Conservation (phyloP, 2,888 invertebrate species). For the Orgyia antiqua region DNA sequence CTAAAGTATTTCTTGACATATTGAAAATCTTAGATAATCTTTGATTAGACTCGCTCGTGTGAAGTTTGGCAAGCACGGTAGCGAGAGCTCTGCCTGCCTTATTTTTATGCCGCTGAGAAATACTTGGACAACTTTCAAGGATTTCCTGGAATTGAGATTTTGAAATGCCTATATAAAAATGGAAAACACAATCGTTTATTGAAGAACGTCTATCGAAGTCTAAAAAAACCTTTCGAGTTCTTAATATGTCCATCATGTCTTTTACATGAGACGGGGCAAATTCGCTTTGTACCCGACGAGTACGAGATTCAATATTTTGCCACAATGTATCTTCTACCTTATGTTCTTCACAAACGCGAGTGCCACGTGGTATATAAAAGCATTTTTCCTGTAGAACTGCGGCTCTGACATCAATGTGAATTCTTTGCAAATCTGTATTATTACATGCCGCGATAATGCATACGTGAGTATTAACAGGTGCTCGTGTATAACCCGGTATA, state of each 20-base stretch:
- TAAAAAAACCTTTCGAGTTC: background rate
- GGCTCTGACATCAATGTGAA: too few relatives aligned
- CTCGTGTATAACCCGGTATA: too few relatives aligned
- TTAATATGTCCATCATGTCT: slow-evolving; percentile 1
- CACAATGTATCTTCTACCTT: background rate
- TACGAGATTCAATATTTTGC: too few relatives aligned
- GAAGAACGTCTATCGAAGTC: background rate
- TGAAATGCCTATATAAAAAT: slow-evolving; percentile 3
- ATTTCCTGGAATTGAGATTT: slow-evolving; percentile 4
- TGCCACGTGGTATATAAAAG: too few relatives aligned
- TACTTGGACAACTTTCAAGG: slow-evolving; percentile 4
- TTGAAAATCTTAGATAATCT: slow-evolving; percentile 1
- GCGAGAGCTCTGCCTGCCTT: background rate
- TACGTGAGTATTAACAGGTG: too few relatives aligned
- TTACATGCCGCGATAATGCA: too few relatives aligned
- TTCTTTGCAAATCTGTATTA: too few relatives aligned
- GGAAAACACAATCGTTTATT: too few relatives aligned
- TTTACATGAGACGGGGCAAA: background rate
- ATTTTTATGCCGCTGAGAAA: slow-evolving; percentile 2
- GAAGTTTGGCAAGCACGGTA: background rate
- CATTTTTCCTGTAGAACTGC: too few relatives aligned
- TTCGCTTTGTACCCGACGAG: background rate
- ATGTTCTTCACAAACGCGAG: background rate
- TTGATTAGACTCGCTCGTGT: slow-evolving; percentile 1
- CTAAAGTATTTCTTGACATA: slow-evolving; percentile 3